phyloP scores from a whole-genome alignment of 1,140 invertebrate genomes.

The Batillaria attramentaria region DNA sequence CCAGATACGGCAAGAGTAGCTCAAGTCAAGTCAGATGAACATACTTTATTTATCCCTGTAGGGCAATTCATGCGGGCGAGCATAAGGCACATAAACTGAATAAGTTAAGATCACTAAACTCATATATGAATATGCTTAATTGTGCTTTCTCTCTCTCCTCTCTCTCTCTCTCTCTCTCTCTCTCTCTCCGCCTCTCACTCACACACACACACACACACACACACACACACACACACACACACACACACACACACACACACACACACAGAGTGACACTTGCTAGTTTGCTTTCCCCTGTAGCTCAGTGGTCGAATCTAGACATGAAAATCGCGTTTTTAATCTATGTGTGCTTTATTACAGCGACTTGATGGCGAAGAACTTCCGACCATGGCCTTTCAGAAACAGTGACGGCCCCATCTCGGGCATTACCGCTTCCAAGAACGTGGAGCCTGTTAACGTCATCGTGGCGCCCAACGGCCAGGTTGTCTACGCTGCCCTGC shows the following conservation, averaged over 20 bases:
- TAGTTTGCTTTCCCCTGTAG: too few relatives aligned
- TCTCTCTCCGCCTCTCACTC: neutral
- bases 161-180: neutral
- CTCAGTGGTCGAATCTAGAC: too few relatives aligned
- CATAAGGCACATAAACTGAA: too few relatives aligned
- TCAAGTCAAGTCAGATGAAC: too few relatives aligned
- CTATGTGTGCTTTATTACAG: too few relatives aligned
- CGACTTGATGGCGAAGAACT: neutral
- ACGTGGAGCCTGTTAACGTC: constrained; percentile 28
- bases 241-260: neutral
- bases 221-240: neutral
- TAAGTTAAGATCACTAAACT: too few relatives aligned
- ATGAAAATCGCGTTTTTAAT: too few relatives aligned
- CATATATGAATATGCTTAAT: too few relatives aligned
- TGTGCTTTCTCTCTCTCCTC: neutral
- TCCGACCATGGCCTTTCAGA: constrained; percentile 9
- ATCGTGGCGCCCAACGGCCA: constrained; percentile 23
- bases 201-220: neutral
- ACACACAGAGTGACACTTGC: neutral
- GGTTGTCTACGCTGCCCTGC: constrained; percentile 28
- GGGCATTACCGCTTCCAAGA: constrained; percentile 7
- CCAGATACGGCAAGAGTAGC: too few relatives aligned
- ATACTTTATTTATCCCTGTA: too few relatives aligned
- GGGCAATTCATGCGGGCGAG: too few relatives aligned
- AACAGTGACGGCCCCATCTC: constrained; percentile 1